These are phyloP conservation scores for Anguilla obscura DNA, from an alignment of 2,797 vertebrate species.

Conservation along the genomic window DNA sequence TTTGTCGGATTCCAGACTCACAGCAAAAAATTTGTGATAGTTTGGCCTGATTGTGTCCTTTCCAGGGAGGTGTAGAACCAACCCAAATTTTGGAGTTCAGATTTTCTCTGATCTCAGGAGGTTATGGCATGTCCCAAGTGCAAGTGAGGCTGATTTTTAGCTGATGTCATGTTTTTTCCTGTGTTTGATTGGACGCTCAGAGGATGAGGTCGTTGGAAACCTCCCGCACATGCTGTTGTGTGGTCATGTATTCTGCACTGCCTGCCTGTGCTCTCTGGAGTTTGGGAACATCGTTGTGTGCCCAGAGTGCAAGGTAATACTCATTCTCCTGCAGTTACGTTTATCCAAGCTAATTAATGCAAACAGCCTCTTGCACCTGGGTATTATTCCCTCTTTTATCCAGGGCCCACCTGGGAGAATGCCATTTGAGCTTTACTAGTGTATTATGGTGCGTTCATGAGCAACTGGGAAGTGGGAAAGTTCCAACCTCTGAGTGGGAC, in stretches of 20 bases:
- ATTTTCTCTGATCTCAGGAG: neutral
- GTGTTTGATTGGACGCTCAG: constrained; percentile 46
- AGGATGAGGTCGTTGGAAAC: constrained; percentile 56
- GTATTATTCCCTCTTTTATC: neutral
- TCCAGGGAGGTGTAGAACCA: neutral
- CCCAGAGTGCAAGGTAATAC: constrained; percentile 67
- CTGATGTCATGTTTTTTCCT: neutral
- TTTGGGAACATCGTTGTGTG: constrained; percentile 53
- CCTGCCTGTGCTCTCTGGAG: constrained; percentile 62
- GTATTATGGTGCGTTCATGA: neutral
- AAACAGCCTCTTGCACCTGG: neutral
- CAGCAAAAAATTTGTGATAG: neutral
- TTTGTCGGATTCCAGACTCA: neutral
- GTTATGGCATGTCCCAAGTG: neutral
- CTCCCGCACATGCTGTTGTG: constrained; percentile 65
- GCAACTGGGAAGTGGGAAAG: too few species aligned
- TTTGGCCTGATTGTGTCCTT: neutral
- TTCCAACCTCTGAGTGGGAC: too few species aligned
- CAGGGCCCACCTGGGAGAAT: neutral
- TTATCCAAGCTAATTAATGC: neutral
- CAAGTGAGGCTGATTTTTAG: neutral
- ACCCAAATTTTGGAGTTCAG: neutral
- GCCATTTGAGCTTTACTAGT: neutral
- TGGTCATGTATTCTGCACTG: constrained; percentile 67
- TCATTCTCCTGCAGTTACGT: neutral